Evolutionary conservation across 2,888 invertebrate genomes (phyloP), one percentile per base, ranked within the genome.

Genomic region (Heliconius ethilla): DNA sequence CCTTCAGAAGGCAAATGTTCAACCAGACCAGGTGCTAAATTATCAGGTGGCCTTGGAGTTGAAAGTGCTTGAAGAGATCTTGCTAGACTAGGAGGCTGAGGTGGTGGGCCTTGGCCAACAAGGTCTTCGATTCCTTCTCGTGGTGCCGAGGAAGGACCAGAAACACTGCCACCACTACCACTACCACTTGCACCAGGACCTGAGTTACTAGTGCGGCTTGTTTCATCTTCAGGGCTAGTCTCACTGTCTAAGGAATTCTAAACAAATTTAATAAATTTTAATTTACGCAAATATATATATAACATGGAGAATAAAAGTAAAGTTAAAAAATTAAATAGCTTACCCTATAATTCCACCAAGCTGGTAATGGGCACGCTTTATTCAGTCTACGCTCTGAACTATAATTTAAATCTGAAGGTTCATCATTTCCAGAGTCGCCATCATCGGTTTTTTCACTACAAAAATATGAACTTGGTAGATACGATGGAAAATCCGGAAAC

Each of bases 381-480:
- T 91, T 92, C 2, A 88, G 86, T 85, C 94, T 93, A 40, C 95
- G 89, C 75, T 95, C 95, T 6, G 94, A 91, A 82, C 93, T 95
- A 81, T 94, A 96, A 84, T 94, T 95, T 74, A 95, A 89, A 87
- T 97, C 97, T 63, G 96, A 96, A 0, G 98, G 98, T 88, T 99
- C 99, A 88, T 99, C 99, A 88, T 98, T 99, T 0, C 99, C 99
- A 0, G 98, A 98, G 89, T 99, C 98, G 83, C 97, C 97, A 84
- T 98, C 98, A 85, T 98, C 98, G 9, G 97, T 97, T 80, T 95
- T 95, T 81, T 95, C 95, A 82, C 94, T 95, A 80, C 87, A 91
- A 85, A 92, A 93, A 82, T 91, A 93, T 5, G 94, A 93, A 77
- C 89, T 91, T 37, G 95, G 95, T 70, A 95, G 87, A 82, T 94